Evolutionary conservation across 2,113 vertebrate genomes (phyloP).

Genomic region (Fregata magnificens): DNA sequence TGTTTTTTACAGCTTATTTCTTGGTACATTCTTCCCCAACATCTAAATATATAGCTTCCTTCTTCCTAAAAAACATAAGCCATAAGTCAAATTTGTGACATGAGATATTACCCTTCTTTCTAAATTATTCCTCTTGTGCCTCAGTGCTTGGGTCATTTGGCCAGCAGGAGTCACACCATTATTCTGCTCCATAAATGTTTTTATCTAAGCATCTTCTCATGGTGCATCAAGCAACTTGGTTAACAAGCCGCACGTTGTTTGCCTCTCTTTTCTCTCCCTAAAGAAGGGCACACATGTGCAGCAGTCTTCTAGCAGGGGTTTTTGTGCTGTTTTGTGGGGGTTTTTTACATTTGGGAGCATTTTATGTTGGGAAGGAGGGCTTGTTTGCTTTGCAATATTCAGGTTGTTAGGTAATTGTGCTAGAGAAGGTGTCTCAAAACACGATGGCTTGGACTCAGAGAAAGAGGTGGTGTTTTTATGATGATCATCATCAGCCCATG

Average conservation of each 20-base stretch:
- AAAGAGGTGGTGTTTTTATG: not conserved
- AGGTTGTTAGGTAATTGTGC: conserved; percentile 33
- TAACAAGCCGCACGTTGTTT: not conserved
- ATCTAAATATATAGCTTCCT: not conserved
- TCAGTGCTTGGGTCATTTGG: not conserved
- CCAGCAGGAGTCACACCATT: not conserved
- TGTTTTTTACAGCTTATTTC: not conserved
- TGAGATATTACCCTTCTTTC: not conserved
- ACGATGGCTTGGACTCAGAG: not conserved
- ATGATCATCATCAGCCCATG: not conserved
- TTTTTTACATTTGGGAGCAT: not conserved
- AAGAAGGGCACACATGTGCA: not conserved
- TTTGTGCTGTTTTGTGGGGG: not conserved
- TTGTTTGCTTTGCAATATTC: conserved; percentile 26
- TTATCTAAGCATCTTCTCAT: not conserved
- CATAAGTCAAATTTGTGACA: not conserved
- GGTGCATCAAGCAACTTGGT: not conserved
- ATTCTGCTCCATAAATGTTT: not conserved
- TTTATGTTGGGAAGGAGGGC: not conserved
- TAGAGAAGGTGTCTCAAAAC: conserved; percentile 17
- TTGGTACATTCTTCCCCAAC: not conserved
- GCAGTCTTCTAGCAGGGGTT: not conserved
- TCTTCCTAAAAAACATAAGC: not conserved
- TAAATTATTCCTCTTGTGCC: not conserved
- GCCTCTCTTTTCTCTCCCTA: not conserved